Evolutionary conservation across 1,140 invertebrate genomes (phyloP), one percentile per base, ranked within the genome.

Genomic region (Alviniconcha marisindica): DNA sequence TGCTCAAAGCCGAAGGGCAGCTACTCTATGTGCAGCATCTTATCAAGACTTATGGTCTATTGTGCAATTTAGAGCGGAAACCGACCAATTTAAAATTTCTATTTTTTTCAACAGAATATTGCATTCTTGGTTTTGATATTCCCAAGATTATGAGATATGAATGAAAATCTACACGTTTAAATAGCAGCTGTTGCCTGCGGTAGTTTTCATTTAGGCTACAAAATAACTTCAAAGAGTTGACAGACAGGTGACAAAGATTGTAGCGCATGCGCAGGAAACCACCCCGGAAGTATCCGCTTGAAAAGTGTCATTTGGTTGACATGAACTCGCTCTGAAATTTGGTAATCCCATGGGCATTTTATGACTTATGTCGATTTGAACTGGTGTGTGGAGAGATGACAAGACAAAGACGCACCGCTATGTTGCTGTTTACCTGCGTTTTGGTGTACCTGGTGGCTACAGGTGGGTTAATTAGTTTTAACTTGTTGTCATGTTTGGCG

Each of bases 261-360:
- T 14, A 14, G 24, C 48, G 42, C 73, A 77, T 83, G 77, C 73
- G 56, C 60, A 66, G 24, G 36, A 10, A 66, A 1, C 48, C 3
- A 63, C 33, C 51, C 74, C 54, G 60, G 56, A 80, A 80, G 60
- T 69, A 28, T 42, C 33, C 1, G 40, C 21, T 66, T 38, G 38
- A 80, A 78, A 78, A 60, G 78, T 60, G 60, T 69, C 40, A 66
- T n/a, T 69, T 31, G 14, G 31, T 14, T 36, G 18, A 38, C n/a
- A 40, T n/a, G n/a, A n/a, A n/a, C n/a, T n/a, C n/a, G n/a, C n/a
- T n/a, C n/a, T n/a, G n/a, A n/a, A n/a, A n/a, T n/a, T n/a, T 42
- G 1, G 21, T 24, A 12, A 38, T 40, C 21, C 15, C 14, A 42
- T 24, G 0, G 40, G 40, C 33, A 42, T 14, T 4, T 76, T 44